phyloP scores from a whole-genome alignment of 2,797 vertebrate species.

The Lutjanus campechanus region DNA sequence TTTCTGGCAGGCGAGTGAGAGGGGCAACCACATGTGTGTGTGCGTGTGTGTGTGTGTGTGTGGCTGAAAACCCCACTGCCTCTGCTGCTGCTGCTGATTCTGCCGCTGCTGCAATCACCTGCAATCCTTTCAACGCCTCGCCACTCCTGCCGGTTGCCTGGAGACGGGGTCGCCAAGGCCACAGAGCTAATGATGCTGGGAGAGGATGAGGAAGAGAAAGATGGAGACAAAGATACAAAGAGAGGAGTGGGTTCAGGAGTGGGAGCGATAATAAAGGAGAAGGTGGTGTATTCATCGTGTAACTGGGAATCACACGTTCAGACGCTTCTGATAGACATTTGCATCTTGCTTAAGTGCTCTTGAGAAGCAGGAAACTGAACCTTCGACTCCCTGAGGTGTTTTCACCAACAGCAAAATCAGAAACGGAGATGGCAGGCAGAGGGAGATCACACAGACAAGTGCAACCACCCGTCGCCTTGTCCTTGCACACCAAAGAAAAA shows the following conservation, averaged over 20 bases:
- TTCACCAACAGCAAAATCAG: slow-evolving; percentile 5
- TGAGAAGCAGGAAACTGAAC: slow-evolving; percentile 13
- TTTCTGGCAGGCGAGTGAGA: slow-evolving; percentile 55
- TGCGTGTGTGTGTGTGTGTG: slow-evolving; percentile 41
- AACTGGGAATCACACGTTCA: background rate
- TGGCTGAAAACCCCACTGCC: slow-evolving; percentile 53
- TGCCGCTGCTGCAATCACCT: slow-evolving; percentile 88
- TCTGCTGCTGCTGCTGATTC: slow-evolving; percentile 66
- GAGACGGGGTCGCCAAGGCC: slow-evolving; percentile 81
- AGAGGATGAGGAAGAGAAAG: slow-evolving; percentile 61
- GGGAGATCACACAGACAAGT: slow-evolving; percentile 15
- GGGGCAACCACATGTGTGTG: slow-evolving; percentile 35
- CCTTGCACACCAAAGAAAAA: background rate
- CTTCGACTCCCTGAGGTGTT: background rate
- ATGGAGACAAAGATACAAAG: slow-evolving; percentile 41
- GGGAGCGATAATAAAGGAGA: background rate
- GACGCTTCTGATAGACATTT: background rate
- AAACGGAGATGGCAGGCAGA: background rate
- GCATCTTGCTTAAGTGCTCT: background rate
- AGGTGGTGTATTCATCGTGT: background rate
- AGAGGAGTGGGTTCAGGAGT: slow-evolving; percentile 6
- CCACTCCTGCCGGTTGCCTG: slow-evolving; percentile 79
- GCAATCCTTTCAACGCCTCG: slow-evolving; percentile 84
- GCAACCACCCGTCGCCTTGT: background rate
- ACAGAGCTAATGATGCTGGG: slow-evolving; percentile 62